Percentiles rank a stretch among this genome's conserved stretches.
Evolutionary conservation across 2,888 invertebrate species (phyloP).

Genomic region (Plebejus melissa): DNA sequence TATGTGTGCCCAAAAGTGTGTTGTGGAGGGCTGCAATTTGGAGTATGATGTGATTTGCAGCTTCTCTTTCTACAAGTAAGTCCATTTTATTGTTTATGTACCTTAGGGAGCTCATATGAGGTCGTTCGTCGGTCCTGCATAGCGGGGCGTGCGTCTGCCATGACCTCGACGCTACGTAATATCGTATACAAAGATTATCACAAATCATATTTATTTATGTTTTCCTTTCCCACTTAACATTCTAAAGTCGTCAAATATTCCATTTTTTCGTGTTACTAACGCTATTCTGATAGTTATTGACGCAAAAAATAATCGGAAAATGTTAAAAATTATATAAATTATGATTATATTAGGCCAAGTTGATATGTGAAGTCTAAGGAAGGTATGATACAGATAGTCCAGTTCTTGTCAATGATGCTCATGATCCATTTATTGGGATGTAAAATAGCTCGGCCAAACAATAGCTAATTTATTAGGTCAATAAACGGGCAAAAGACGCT

Average conservation of each 20-base stretch:
- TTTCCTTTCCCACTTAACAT: neutral
- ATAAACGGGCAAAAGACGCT: neutral
- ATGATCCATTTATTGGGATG: neutral
- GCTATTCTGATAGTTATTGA: neutral
- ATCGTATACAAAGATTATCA: constrained; percentile 28
- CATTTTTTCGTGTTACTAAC: neutral
- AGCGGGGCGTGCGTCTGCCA: constrained; percentile 32
- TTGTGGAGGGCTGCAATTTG: constrained; percentile 72
- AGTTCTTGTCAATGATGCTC: neutral
- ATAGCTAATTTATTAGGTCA: neutral
- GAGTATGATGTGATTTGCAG: constrained; percentile 76
- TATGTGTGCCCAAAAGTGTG: constrained; percentile 71
- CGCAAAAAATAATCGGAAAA: neutral
- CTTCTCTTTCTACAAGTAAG: constrained; percentile 76
- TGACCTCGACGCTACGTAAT: constrained; percentile 39
- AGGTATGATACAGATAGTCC: neutral
- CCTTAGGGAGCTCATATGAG: constrained; percentile 27
- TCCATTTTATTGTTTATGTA: constrained; percentile 45
- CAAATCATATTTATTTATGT: constrained; percentile 28
- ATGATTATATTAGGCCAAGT: neutral
- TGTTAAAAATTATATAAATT: neutral
- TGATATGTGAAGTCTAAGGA: neutral
- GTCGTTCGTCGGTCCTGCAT: constrained; percentile 22
- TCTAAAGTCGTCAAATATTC: neutral
- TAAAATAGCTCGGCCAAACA: neutral